Evolutionary conservation across 2,797 vertebrate species (phyloP).

Genomic region (Allobates femoralis): DNA sequence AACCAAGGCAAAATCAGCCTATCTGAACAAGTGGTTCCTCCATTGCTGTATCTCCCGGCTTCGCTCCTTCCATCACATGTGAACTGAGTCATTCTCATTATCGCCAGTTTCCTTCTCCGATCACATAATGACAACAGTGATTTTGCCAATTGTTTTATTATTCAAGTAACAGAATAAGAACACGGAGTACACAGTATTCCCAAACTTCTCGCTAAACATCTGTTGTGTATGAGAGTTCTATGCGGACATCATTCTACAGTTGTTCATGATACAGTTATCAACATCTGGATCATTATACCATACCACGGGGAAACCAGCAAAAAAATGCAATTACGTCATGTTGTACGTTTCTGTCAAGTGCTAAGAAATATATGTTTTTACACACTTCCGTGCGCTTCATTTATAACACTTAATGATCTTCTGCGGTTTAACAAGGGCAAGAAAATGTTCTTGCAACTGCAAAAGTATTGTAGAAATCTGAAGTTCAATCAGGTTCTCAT

Average conservation of each 20-base stretch:
- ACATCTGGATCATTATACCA: constrained; percentile 11
- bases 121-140: background rate
- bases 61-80: background rate
- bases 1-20: background rate
- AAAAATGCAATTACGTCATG: background rate
- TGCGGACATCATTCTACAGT: background rate
- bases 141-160: background rate
- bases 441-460: background rate
- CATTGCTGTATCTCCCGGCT: background rate
- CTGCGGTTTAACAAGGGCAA: background rate
- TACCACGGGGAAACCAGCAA: background rate
- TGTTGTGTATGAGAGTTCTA: background rate
- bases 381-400: constrained; percentile 27
- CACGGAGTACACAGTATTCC: constrained; percentile 10
- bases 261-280: constrained; percentile 35
- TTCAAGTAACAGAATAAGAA: background rate
- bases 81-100: background rate
- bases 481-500: too few species aligned
- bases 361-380: constrained; percentile 18
- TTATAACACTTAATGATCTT: constrained; percentile 19
- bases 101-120: background rate
- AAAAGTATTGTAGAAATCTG: background rate
- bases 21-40: background rate
- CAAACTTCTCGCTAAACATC: constrained; percentile 10
- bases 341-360: constrained; percentile 22